A percentile compares a stretch with the other conserved stretches of the same genome.
phyloP scores from a whole-genome alignment of 2,888 invertebrate genomes.

The Lordiphosa fenestrarum region DNA sequence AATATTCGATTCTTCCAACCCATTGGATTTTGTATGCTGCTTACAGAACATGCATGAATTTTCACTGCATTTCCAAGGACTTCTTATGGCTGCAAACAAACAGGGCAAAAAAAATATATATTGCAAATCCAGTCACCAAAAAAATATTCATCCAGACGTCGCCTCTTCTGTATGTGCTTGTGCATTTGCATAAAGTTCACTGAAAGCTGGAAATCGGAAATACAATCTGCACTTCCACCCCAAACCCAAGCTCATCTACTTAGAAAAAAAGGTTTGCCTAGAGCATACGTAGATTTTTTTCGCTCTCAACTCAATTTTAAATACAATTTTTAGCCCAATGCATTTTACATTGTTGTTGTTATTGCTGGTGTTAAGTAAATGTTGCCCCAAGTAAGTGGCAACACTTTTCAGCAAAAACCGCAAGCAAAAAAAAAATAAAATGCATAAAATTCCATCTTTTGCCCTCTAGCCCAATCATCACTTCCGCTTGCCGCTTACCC shows the following conservation, averaged over 20 bases:
- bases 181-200: conserved; percentile 68
- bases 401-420: conserved; percentile 43
- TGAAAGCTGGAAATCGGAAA: conserved; percentile 36
- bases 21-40: conserved; percentile 7
- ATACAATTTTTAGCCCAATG: conserved; percentile 63
- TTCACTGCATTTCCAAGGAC: conserved; percentile 12
- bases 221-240: conserved; percentile 15
- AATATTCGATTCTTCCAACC: conserved; percentile 10
- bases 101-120: conserved; percentile 7
- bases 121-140: conserved; percentile 11
- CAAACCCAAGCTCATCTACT: conserved; percentile 10
- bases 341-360: conserved; percentile 46
- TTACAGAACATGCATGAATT: not conserved
- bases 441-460: conserved; percentile 11
- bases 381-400: conserved; percentile 74
- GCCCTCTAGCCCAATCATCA: conserved; percentile 24
- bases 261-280: conserved; percentile 10
- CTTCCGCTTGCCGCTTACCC: conserved; percentile 18
- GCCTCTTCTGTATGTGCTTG: conserved; percentile 11
- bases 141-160: conserved; percentile 10
- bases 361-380: conserved; percentile 68
- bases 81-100: conserved; percentile 7
- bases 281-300: conserved; percentile 15
- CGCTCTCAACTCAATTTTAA: conserved; percentile 53
- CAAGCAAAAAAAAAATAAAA: conserved; percentile 32